phyloP scores from a whole-genome alignment of 1,140 invertebrate genomes.

The Lamellibrachia luymesi region DNA sequence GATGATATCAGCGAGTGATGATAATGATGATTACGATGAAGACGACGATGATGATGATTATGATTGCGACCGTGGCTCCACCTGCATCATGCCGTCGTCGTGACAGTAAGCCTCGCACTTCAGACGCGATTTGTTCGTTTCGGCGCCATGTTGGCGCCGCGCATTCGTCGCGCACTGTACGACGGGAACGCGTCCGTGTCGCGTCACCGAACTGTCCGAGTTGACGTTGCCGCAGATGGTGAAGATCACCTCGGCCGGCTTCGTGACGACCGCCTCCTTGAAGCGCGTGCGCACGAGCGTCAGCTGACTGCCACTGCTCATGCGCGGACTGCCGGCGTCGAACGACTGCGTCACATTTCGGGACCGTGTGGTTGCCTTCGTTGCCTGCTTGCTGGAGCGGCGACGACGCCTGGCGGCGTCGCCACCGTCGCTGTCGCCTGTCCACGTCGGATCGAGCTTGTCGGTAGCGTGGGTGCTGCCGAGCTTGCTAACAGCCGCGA shows the following conservation, averaged over 20 bases:
- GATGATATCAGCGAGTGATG: too few relatives aligned
- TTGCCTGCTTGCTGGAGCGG: neutral
- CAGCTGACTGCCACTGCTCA: neutral
- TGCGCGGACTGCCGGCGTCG: slow-evolving; percentile 1
- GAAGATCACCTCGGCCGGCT: neutral
- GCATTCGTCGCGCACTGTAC: neutral
- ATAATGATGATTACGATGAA: too few relatives aligned
- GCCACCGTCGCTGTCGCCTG: neutral
- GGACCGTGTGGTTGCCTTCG: neutral
- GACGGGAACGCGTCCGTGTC: neutral
- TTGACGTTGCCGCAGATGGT: neutral
- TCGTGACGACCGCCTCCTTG: neutral
- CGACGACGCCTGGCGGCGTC: neutral
- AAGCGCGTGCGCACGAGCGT: neutral
- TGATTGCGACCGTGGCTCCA: neutral
- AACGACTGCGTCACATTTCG: neutral
- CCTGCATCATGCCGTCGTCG: neutral
- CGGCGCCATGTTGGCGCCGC: neutral
- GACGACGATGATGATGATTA: too few relatives aligned
- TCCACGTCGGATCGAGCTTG: neutral
- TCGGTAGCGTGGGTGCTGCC: neutral
- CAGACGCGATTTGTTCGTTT: neutral
- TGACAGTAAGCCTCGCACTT: neutral
- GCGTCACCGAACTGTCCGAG: neutral
- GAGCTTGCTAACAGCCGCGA: neutral